Evolutionary conservation across 2,888 invertebrate genomes (phyloP).

Genomic region (Papilio protenor): DNA sequence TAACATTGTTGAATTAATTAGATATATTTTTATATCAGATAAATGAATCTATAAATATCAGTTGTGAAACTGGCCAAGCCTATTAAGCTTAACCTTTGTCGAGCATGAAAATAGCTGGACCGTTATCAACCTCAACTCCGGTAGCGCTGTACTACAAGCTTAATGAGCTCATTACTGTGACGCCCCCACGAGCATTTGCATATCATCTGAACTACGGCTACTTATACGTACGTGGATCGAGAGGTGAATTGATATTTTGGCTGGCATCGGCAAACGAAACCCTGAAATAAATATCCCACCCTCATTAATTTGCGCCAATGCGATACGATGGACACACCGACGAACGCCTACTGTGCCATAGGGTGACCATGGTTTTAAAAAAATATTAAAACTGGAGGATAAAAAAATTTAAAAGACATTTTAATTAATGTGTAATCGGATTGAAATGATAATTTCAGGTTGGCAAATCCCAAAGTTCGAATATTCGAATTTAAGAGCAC

Average conservation of each 20-base stretch:
- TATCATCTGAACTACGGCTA: constrained; percentile 53
- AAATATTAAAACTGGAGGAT: no score
- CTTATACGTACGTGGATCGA: constrained; percentile 48
- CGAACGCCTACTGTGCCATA: constrained; percentile 58
- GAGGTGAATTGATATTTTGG: constrained; percentile 67
- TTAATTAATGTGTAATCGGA: not conserved
- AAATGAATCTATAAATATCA: not conserved
- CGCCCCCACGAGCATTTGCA: constrained; percentile 60
- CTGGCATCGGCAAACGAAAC: constrained; percentile 68
- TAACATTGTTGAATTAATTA: no score
- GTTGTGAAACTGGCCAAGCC: constrained; percentile 40
- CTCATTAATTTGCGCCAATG: constrained; percentile 83
- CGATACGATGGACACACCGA: constrained; percentile 73
- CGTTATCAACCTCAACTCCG: constrained; percentile 53
- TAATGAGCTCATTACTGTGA: constrained; percentile 69
- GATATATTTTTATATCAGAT: not conserved
- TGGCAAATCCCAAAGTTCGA: not conserved
- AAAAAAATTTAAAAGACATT: not conserved
- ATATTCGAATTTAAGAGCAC: not conserved
- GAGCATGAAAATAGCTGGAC: constrained; percentile 51
- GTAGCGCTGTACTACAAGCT: constrained; percentile 51
- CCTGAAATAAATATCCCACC: constrained; percentile 79
- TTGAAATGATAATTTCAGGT: not conserved
- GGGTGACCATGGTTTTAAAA: constrained; percentile 46
- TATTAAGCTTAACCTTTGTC: constrained; percentile 48